A percentile compares a stretch with the other conserved stretches of the same genome.
Conservation (phyloP, 2,797 vertebrate species). For the Podarcis lilfordi region DNA sequence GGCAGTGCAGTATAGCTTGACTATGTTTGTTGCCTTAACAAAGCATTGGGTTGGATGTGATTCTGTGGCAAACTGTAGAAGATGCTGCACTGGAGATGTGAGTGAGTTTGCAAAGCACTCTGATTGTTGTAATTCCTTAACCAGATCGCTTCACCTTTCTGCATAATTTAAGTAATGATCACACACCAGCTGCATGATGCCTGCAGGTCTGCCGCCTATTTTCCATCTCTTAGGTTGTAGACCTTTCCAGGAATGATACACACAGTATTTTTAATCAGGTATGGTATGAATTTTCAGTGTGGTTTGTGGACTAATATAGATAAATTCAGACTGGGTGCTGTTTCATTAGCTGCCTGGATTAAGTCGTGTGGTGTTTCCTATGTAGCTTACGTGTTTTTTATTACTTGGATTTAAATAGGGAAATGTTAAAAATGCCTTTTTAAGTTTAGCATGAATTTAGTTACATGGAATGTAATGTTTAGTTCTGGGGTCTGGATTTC, state of each 20-base stretch:
- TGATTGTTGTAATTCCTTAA: too few relatives aligned
- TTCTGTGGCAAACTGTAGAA: not conserved
- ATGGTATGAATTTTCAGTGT: too few relatives aligned
- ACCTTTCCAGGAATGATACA: too few relatives aligned
- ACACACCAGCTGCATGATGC: too few relatives aligned
- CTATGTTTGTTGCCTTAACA: not conserved
- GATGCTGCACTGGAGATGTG: too few relatives aligned
- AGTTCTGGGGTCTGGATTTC: not conserved
- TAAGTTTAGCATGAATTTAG: not conserved
- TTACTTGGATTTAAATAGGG: not conserved
- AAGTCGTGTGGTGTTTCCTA: not conserved
- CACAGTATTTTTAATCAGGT: too few relatives aligned
- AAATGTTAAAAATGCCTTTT: not conserved
- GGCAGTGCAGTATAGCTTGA: too few relatives aligned
- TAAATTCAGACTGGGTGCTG: not conserved
- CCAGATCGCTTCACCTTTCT: too few relatives aligned
- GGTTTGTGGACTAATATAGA: not conserved
- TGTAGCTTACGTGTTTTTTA: not conserved
- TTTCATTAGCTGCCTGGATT: not conserved
- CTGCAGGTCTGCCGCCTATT: not conserved
- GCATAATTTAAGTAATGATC: too few relatives aligned
- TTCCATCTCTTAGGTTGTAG: too few relatives aligned
- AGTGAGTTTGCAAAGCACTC: too few relatives aligned
- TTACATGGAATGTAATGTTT: not conserved
- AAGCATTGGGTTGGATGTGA: not conserved